A percentile compares a stretch with the other conserved stretches of the same genome.
Conservation (phyloP, 2,113 vertebrate species). For the Azemiops feae region DNA sequence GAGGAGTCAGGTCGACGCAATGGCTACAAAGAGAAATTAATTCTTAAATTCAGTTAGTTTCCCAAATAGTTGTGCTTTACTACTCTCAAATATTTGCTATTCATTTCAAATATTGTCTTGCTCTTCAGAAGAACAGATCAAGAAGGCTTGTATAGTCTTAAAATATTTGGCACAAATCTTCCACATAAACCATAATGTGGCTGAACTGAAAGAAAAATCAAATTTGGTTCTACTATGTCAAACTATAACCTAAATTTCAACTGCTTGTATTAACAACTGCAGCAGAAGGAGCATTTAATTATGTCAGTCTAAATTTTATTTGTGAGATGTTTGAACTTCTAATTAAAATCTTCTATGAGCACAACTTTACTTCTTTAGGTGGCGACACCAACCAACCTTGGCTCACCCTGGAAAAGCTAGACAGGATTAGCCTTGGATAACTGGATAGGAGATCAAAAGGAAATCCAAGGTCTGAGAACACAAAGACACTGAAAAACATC, state of each 20-base stretch:
- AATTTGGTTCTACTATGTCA: background rate
- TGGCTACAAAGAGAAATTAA: conserved; percentile 70
- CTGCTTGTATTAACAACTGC: background rate
- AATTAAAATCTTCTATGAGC: background rate
- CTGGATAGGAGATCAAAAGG: background rate
- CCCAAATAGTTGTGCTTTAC: background rate
- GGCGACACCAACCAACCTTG: background rate
- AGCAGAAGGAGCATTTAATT: background rate
- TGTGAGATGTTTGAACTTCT: background rate
- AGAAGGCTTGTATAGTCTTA: background rate
- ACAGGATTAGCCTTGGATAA: background rate
- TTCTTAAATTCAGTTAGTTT: conserved; percentile 9
- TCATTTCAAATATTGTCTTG: background rate
- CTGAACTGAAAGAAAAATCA: background rate
- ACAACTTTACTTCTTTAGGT: background rate
- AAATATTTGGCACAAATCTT: background rate
- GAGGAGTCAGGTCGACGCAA: conserved; percentile 94
- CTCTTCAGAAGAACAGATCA: background rate
- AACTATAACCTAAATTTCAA: background rate
- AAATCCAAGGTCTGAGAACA: background rate
- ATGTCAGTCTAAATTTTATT: background rate
- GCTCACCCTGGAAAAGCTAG: background rate
- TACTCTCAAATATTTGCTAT: background rate
- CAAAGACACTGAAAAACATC: background rate
- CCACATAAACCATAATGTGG: background rate